Base-by-base conservation (phyloP, 2,888 invertebrate species). In the Apamea epomidion region DNA sequence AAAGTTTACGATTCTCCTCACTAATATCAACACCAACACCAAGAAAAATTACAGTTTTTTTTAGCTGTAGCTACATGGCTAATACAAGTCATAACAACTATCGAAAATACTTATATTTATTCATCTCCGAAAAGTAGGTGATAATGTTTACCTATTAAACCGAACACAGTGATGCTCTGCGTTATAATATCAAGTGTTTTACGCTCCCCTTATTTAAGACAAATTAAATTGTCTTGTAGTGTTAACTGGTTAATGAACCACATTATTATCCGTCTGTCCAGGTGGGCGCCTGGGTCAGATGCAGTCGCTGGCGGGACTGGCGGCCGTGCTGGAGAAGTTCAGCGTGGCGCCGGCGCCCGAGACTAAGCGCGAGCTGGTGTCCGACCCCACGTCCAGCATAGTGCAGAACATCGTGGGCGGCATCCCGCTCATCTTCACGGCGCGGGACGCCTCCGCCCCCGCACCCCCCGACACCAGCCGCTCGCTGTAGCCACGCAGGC, bases 271-370 rank as follows among this genome's bases (percentile, higher is more conserved):
- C 48, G 48, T 81, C 79, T 14, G 86, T 89, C 45, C 87, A 95
- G 95, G 95, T 4, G 94, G 92, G 79, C 94, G 96, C 0, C 84
- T 95, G n/a, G 96, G 95, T 0, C 90, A 92, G 79, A 95, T 95
- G 95, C 96, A 95, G 91, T 96, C 96, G 3, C 81, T 95, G 82
- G 95, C 95, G 8, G 95, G 95, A 0, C 89, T 95, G 81, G 95
- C 95, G 29, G 95, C 95, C 18, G 90, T 95, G 62, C 90, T 95
- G 84, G 87, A 94, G 45, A 91, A 87, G 81, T 94, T 92, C 89
- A 88, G 90, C 5, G 95, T 95, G 83, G 71, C 84, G 32, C 95
- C 95, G 14, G 95, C 94, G n/a, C 86, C 86, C 5, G 90, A 92
- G 8, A 86, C 78, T 67, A 90, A 71, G 37, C 90, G 93, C 4